Conservation (phyloP, 1,140 invertebrate species). For the Meloidogyne floridensis region DNA sequence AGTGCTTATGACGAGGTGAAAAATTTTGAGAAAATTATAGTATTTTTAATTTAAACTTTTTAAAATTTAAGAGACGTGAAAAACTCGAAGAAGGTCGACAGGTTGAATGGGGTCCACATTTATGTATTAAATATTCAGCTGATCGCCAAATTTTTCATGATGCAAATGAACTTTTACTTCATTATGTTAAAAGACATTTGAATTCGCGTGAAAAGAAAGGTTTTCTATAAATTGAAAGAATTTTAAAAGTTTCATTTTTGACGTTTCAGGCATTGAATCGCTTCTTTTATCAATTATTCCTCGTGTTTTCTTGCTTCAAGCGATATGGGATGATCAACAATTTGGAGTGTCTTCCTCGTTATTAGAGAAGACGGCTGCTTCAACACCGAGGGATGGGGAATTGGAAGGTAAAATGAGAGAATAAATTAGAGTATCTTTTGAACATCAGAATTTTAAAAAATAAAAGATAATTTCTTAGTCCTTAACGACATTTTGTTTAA, state of each 20-base stretch:
- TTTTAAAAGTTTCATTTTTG: not conserved
- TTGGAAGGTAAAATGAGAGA: not conserved
- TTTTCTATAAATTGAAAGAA: conserved; percentile 68
- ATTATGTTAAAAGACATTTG: conserved; percentile 94
- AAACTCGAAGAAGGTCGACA: conserved; percentile 73
- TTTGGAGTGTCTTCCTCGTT: conserved; percentile 12
- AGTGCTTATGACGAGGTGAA: conserved; percentile 84
- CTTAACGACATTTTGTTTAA: not conserved
- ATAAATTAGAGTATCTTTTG: too few relatives aligned
- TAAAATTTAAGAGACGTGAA: conserved; percentile 74
- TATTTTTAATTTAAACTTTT: too few relatives aligned
- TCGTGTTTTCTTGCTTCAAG: conserved; percentile 85
- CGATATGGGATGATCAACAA: conserved; percentile 74
- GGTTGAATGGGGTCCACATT: conserved; percentile 74
- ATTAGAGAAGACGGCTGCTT: not conserved
- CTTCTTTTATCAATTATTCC: conserved; percentile 87
- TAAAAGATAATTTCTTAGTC: too few relatives aligned
- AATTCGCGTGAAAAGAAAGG: conserved; percentile 94
- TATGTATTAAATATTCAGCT: conserved; percentile 75
- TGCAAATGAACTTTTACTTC: conserved; percentile 89
- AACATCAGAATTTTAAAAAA: not conserved
- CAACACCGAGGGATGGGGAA: not conserved
- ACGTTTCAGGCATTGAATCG: conserved; percentile 78
- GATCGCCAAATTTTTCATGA: conserved; percentile 87
- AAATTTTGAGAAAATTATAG: conserved; percentile 16